Percentiles rank a stretch among this genome's conserved stretches.
Evolutionary conservation across 2,888 invertebrate species (phyloP).

Genomic region (Willowsia nigromaculata): DNA sequence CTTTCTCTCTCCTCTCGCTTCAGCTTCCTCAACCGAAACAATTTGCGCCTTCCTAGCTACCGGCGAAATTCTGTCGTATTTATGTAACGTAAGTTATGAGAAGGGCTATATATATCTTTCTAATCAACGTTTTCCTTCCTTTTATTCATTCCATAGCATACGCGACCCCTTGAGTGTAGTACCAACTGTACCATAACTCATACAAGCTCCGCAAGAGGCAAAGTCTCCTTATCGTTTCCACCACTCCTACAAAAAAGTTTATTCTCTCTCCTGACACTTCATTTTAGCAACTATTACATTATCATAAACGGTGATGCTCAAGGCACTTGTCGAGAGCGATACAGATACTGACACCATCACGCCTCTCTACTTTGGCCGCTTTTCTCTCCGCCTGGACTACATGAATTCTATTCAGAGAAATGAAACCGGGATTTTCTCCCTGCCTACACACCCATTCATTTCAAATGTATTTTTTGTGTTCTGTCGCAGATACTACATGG

Average conservation of each 20-base stretch:
- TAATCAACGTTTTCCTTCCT: conserved; percentile 12
- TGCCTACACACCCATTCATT: not conserved
- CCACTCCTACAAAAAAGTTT: not conserved
- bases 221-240: conserved; percentile 5
- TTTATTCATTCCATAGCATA: too few species aligned
- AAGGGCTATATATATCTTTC: not conserved
- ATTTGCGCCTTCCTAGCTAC: not conserved
- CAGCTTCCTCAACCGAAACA: not conserved
- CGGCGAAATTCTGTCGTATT: not conserved
- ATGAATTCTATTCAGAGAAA: not conserved
- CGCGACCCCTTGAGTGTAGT: not conserved
- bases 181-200: conserved; percentile 12
- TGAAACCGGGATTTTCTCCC: not conserved
- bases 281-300: conserved; percentile 19
- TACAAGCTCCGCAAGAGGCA: not conserved
- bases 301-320: not conserved
- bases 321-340: not conserved
- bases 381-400: not conserved
- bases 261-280: conserved; percentile 22
- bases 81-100: not conserved
- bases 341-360: not conserved
- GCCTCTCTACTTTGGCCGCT: not conserved
- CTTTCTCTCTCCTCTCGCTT: not conserved
- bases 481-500: not conserved
- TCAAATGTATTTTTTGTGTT: not conserved